Conservation (phyloP, 2,888 invertebrate genomes). For the Dastarcus helophoroides region DNA sequence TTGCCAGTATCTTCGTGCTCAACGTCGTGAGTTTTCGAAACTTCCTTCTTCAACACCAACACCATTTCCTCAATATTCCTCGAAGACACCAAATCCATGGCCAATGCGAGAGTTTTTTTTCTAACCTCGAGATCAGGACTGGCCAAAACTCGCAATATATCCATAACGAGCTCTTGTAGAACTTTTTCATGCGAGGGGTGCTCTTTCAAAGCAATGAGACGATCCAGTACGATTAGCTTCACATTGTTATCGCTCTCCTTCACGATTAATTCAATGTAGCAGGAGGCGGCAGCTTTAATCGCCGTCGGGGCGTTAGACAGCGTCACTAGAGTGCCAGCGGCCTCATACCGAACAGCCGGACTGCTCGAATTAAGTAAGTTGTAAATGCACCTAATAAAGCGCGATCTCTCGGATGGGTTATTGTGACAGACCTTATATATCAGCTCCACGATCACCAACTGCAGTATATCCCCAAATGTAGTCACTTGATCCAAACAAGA, state of each 20-base stretch:
- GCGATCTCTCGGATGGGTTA: slow-evolving; percentile 88
- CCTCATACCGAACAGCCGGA: slow-evolving; percentile 96
- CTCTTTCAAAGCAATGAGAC: slow-evolving; percentile 78
- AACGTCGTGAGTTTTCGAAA: slow-evolving; percentile 76
- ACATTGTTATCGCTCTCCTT: slow-evolving; percentile 99
- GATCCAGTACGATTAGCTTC: slow-evolving; percentile 92
- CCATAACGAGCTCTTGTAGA: slow-evolving; percentile 88
- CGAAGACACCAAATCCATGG: slow-evolving; percentile 82
- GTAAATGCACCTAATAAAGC: slow-evolving; percentile 98
- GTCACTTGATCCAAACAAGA: slow-evolving; percentile 90
- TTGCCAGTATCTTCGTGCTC: slow-evolving; percentile 88
- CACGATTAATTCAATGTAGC: slow-evolving; percentile 97
- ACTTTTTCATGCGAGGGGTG: slow-evolving; percentile 76
- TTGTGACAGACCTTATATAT: slow-evolving; percentile 98
- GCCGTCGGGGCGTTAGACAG: slow-evolving; percentile 97
- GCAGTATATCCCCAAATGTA: slow-evolving; percentile 92
- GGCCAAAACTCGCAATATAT: slow-evolving; percentile 85
- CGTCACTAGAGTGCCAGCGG: slow-evolving; percentile 95
- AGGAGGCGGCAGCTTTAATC: slow-evolving; percentile 75
- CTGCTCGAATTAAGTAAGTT: slow-evolving; percentile 90
- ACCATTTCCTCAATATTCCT: slow-evolving; percentile 95
- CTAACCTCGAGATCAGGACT: slow-evolving; percentile 84
- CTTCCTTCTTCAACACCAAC: slow-evolving; percentile 82
- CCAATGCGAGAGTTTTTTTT: slow-evolving; percentile 38
- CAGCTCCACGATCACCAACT: slow-evolving; percentile 95